These are phyloP conservation scores for Rhinella marina DNA, from an alignment of 2,797 vertebrate genomes.

Conservation along the genomic window DNA sequence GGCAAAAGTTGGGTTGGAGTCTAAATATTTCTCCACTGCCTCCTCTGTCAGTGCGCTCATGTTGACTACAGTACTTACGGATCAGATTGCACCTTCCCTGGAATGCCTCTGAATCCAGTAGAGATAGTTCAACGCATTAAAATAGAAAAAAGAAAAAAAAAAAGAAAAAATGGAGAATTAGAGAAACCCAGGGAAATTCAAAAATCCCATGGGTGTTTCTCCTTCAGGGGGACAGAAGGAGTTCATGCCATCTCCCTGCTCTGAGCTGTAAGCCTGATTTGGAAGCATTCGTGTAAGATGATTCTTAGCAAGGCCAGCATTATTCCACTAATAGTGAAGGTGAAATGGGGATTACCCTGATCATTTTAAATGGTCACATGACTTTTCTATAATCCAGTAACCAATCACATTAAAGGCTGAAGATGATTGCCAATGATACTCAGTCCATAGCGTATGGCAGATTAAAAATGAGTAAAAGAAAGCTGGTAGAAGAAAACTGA, in stretches of 20 bases:
- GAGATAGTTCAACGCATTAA: constrained; percentile 5
- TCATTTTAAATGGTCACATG: constrained; percentile 80
- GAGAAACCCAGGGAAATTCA: constrained; percentile 54
- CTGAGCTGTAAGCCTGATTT: constrained; percentile 63
- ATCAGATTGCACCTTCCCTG: constrained; percentile 38
- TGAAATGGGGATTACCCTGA: constrained; percentile 76
- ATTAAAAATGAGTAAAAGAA: constrained; percentile 30
- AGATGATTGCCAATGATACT: constrained; percentile 47
- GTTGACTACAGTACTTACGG: constrained; percentile 42
- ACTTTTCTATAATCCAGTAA: constrained; percentile 74
- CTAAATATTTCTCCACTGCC: constrained; percentile 85
- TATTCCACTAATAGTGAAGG: constrained; percentile 67
- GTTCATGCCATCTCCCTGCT: constrained; percentile 59
- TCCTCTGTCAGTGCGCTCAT: constrained; percentile 72
- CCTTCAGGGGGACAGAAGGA: constrained; percentile 59
- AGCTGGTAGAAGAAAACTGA: neutral
- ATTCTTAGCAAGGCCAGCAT: constrained; percentile 63
- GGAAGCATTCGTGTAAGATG: constrained; percentile 60
- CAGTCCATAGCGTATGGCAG: constrained; percentile 20
- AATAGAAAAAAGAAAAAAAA: constrained; percentile 60
- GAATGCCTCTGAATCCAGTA: constrained; percentile 51
- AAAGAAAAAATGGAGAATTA: constrained; percentile 12
- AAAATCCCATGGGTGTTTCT: constrained; percentile 57
- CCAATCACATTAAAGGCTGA: constrained; percentile 71
- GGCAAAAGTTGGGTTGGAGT: constrained; percentile 84